Conservation (phyloP, 2,888 invertebrate genomes). For the Notodonta dromedarius region DNA sequence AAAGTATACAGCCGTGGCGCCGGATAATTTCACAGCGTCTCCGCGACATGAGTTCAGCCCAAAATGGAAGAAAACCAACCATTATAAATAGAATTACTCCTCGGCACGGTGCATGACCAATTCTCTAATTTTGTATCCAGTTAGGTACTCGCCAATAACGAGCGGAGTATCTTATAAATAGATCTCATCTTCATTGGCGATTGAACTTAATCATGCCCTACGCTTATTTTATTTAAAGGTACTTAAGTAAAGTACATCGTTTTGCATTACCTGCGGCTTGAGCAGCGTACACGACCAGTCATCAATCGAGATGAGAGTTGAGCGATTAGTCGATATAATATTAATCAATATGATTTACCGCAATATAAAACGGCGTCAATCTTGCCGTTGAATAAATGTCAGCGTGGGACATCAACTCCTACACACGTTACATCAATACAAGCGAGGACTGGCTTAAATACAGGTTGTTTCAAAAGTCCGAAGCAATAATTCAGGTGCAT, state of each 20-base stretch:
- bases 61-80: constrained; percentile 72
- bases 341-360: constrained; percentile 24
- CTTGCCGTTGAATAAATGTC: constrained; percentile 20
- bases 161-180: constrained; percentile 36
- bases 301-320: constrained; percentile 20
- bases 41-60: constrained; percentile 53
- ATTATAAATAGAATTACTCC: constrained; percentile 69
- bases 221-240: background rate
- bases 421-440: constrained; percentile 38
- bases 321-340: constrained; percentile 29
- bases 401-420: constrained; percentile 37
- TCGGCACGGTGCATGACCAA: constrained; percentile 69
- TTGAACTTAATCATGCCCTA: constrained; percentile 24
- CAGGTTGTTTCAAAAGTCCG: no score
- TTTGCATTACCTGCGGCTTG: background rate
- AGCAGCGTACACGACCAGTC: constrained; percentile 15
- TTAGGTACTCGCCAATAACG: constrained; percentile 36
- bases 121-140: constrained; percentile 71
- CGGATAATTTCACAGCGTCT: constrained; percentile 73
- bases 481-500: no score
- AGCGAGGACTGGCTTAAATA: constrained; percentile 15
- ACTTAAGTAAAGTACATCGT: background rate
- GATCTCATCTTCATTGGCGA: constrained; percentile 38
- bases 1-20: constrained; percentile 72
- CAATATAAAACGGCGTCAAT: constrained; percentile 13